Base-by-base conservation (phyloP, 2,113 vertebrate genomes). In the Brevimyrus niger region DNA sequence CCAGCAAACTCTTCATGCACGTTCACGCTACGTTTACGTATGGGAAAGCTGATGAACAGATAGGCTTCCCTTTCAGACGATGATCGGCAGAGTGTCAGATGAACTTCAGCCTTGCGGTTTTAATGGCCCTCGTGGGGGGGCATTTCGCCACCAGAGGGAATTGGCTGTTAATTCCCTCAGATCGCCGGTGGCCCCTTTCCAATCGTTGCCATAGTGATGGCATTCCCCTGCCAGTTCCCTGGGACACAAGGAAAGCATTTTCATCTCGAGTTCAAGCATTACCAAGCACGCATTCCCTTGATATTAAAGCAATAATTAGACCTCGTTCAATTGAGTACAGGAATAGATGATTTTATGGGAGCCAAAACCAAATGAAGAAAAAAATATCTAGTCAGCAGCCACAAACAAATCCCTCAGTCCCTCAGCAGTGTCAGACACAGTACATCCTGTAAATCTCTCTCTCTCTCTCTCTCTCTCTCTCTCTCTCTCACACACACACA, bases 181-280 rank as follows among this genome's bases (percentile, higher is more conserved):
- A n/a, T 86, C 46, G 23, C 19, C 47, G 0, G n/a, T 86, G 83
- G 83, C n/a, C 46, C 23, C 23, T 47, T 48, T 86, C 83, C 47
- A 50, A 47, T 50, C n/a, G 83, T 86, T 86, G 83, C 83, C 83
- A 86, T 86, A 15, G 83, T 15, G 83, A 86, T 17, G 83, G 47
- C 83, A 86, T 86, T 27, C 47, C n/a, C 73, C 83, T 86, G 83
- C 44, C 83, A 47, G 83, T 50, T 86, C 23, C n/a, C 44, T 86
- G 83, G 46, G 44, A 46, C 83, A n/a, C n/a, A 50, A 86, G 23
- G 44, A 48, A 86, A 46, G 23, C 44, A 1, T 86, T 86, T 47
- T 50, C 10, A 48, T 86, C 83, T 47, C 7, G 83, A 27, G 23
- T 86, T 47, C 46, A 50, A 27, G n/a, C 4, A 11, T 47, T 27